Conservation (phyloP, 2,113 vertebrate species). For the Cathartes aura region DNA sequence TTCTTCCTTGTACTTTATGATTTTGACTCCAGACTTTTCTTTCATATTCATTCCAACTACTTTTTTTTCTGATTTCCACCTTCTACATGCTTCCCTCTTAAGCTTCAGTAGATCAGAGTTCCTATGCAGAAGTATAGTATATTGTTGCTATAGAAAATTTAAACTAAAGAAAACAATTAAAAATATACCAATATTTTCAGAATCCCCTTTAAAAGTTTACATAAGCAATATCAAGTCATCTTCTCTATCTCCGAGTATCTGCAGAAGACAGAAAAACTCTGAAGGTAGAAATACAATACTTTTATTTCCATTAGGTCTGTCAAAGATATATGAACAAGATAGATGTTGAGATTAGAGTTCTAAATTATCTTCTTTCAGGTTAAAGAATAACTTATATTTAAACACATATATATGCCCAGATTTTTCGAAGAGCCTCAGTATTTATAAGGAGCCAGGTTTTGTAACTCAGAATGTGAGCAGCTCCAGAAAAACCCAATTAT, state of each 20-base stretch:
- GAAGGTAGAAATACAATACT: neutral
- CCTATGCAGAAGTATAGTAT: neutral
- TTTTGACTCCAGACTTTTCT: neutral
- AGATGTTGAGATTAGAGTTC: neutral
- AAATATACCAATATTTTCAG: neutral
- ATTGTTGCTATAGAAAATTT: neutral
- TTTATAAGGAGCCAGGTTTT: neutral
- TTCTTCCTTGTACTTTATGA: neutral
- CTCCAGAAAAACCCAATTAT: neutral
- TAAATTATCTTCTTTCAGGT: neutral
- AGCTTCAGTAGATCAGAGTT: neutral
- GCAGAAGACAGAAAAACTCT: neutral
- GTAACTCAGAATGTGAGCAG: neutral
- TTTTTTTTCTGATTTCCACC: neutral
- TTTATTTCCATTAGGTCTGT: neutral
- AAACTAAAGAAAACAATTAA: neutral
- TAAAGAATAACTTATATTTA: neutral
- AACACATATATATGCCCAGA: neutral
- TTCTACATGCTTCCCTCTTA: neutral
- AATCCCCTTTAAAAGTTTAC: neutral
- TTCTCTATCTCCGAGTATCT: neutral
- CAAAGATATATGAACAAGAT: neutral
- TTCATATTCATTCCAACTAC: neutral
- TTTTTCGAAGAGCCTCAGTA: neutral
- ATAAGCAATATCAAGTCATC: neutral